Conservation (phyloP, 2,113 vertebrate genomes). For the Chroicocephalus ridibundus region DNA sequence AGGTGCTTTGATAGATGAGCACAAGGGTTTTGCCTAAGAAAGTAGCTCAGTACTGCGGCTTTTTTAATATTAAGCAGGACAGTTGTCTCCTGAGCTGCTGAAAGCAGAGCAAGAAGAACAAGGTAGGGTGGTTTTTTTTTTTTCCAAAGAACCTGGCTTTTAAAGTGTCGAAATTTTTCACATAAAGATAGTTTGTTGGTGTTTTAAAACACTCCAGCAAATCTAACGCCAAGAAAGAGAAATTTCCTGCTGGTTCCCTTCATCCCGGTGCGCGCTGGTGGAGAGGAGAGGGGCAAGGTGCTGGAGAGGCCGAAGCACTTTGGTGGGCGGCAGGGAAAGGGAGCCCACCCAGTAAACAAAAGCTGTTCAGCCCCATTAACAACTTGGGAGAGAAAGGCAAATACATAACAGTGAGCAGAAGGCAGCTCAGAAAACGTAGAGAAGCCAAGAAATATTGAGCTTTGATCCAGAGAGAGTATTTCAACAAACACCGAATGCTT, state of each 20-base stretch:
- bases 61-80: not conserved
- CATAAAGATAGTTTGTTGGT: not conserved
- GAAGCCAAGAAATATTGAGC: conserved; percentile 44
- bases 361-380: not conserved
- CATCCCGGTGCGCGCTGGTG: not conserved
- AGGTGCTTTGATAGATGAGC: not conserved
- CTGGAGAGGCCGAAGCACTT: not conserved
- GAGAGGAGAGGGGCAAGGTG: not conserved
- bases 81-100: not conserved
- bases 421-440: not conserved
- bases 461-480: conserved; percentile 19
- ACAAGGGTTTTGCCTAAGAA: not conserved
- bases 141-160: not conserved
- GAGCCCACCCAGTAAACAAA: not conserved
- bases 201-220: not conserved
- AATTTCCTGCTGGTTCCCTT: not conserved
- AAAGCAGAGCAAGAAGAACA: not conserved
- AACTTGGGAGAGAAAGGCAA: not conserved
- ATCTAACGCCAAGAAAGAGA: not conserved
- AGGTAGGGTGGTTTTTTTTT: not conserved
- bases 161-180: not conserved
- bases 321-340: not conserved
- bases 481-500: not conserved
- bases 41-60: not conserved
- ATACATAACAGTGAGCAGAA: conserved; percentile 33